Conservation (phyloP, 2,888 invertebrate genomes). For the Sphaerophoria taeniata region DNA sequence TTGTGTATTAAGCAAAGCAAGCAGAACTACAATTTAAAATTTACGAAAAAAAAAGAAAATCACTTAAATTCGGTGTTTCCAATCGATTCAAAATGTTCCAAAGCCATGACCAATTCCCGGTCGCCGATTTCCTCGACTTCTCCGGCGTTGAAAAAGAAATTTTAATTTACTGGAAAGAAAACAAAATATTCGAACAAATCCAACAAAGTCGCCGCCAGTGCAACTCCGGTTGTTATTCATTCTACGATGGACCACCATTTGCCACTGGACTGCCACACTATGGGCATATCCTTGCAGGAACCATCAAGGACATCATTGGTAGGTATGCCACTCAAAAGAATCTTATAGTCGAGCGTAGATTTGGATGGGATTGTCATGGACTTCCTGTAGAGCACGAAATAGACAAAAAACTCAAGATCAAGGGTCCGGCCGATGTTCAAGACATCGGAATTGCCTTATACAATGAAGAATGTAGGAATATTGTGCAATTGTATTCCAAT, state of each 20-base stretch:
- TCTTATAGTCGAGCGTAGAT: constrained; percentile 92
- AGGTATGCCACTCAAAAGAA: constrained; percentile 96
- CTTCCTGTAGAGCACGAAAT: constrained; percentile 96
- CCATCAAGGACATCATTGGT: constrained; percentile 97
- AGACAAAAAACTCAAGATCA: constrained; percentile 92
- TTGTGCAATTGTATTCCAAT: constrained; percentile 95
- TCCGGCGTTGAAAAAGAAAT: constrained; percentile 94
- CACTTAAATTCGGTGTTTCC: too few species aligned
- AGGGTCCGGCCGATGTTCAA: constrained; percentile 96
- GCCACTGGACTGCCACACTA: constrained; percentile 98
- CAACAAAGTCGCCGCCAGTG: constrained; percentile 81
- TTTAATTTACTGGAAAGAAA: constrained; percentile 91
- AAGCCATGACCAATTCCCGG: constrained; percentile 6
- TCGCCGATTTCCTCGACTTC: constrained; percentile 87
- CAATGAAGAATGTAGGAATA: constrained; percentile 96
- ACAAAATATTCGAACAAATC: constrained; percentile 93
- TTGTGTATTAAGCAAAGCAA: too few species aligned
- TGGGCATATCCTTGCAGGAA: constrained; percentile 97
- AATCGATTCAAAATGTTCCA: constrained; percentile 40
- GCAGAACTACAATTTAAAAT: background rate
- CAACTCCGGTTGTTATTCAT: constrained; percentile 87
- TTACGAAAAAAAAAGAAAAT: too few species aligned
- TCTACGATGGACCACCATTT: constrained; percentile 99
- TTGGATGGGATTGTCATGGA: constrained; percentile 99
- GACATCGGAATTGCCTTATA: constrained; percentile 97